phyloP scores from a whole-genome alignment of 2,113 vertebrate species.

The Cynocephalus volans region DNA sequence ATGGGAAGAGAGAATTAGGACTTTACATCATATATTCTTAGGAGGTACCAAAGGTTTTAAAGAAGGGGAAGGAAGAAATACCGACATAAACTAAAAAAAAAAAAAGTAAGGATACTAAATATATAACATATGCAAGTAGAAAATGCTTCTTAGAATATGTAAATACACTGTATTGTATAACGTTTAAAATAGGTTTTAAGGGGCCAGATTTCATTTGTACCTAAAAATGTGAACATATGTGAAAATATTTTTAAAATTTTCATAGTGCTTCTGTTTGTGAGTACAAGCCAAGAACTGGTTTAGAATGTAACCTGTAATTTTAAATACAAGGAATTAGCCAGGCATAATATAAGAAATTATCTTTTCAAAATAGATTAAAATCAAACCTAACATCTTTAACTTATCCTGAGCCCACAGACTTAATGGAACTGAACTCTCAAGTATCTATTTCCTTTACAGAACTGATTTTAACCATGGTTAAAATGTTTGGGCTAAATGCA shows the following conservation, averaged over 20 bases:
- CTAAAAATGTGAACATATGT: conserved; percentile 34
- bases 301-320: conserved; percentile 51
- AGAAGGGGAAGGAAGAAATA: not conserved
- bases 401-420: conserved; percentile 24
- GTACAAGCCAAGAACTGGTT: conserved; percentile 27
- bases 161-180: not conserved
- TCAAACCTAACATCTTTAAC: not conserved
- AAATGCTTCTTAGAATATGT: conserved; percentile 39
- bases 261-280: conserved; percentile 41
- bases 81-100: conserved; percentile 35
- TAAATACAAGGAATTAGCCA: conserved; percentile 44
- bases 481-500: conserved; percentile 41
- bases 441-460: not conserved
- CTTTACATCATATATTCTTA: not conserved
- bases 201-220: conserved; percentile 46
- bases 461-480: not conserved
- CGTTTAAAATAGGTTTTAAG: conserved; percentile 45
- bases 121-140: conserved; percentile 31
- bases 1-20: not conserved
- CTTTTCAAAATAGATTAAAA: conserved; percentile 59
- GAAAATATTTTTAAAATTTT: conserved; percentile 54
- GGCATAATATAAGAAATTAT: conserved; percentile 23
- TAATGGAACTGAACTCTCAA: not conserved
- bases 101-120: conserved; percentile 48
- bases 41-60: conserved; percentile 32